Conservation (phyloP, 2,113 vertebrate genomes). For the Thalassoma bifasciatum region DNA sequence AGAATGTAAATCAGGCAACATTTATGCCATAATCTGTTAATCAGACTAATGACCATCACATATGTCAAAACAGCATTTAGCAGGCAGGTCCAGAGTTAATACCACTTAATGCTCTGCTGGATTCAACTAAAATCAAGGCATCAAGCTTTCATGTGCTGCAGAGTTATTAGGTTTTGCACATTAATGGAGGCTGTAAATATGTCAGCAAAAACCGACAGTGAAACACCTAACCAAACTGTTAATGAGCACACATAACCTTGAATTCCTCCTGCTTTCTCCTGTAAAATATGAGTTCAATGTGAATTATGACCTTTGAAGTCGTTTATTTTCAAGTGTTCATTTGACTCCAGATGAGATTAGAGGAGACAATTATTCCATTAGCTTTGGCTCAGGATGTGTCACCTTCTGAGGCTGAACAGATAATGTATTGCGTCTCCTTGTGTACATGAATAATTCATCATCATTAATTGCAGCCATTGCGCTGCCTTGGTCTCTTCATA, state of each 20-base stretch:
- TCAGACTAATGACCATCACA: constrained; percentile 6
- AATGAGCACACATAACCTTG: constrained; percentile 44
- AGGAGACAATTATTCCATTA: constrained; percentile 74
- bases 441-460: constrained; percentile 65
- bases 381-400: constrained; percentile 38
- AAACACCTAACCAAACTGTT: constrained; percentile 36
- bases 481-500: constrained; percentile 14
- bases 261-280: not conserved
- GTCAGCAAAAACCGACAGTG: constrained; percentile 17
- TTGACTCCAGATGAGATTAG: constrained; percentile 62
- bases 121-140: constrained; percentile 40
- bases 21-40: constrained; percentile 1
- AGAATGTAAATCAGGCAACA: not conserved
- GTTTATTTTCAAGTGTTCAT: constrained; percentile 49
- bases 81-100: constrained; percentile 10
- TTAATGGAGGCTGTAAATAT: constrained; percentile 37
- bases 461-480: constrained; percentile 54
- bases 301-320: constrained; percentile 33
- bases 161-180: constrained; percentile 8
- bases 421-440: constrained; percentile 61
- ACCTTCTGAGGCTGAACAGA: constrained; percentile 48
- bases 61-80: constrained; percentile 21
- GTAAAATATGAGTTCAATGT: constrained; percentile 25
- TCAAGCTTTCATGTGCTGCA: constrained; percentile 36
- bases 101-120: constrained; percentile 22